A percentile compares a stretch with the other conserved stretches of the same genome.
These are phyloP conservation scores for Spodoptera littoralis DNA, from an alignment of 2,888 invertebrate genomes.

Conservation along the genomic window DNA sequence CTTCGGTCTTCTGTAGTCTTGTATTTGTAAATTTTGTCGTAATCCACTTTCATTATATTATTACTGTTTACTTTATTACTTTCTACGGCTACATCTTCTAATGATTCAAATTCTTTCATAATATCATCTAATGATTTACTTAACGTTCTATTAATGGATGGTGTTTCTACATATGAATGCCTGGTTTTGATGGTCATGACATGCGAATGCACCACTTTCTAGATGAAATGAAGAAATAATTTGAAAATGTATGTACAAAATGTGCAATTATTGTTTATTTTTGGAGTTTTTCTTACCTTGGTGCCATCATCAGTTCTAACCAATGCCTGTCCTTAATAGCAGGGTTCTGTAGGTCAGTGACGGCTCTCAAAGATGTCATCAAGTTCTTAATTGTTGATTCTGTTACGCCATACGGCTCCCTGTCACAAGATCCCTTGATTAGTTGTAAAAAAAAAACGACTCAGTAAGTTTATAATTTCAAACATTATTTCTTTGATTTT, in stretches of 20 bases:
- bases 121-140: constrained; percentile 70
- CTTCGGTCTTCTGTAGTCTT: constrained; percentile 77
- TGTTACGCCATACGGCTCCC: constrained; percentile 94
- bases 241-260: constrained; percentile 32
- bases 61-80: constrained; percentile 15
- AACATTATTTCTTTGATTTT: too few relatives aligned
- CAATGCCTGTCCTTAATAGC: constrained; percentile 98
- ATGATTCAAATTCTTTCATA: constrained; percentile 74
- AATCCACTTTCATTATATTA: constrained; percentile 28
- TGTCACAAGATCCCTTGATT: constrained; percentile 39
- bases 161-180: constrained; percentile 56
- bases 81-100: constrained; percentile 65
- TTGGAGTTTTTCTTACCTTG: constrained; percentile 86
- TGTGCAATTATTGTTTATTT: not conserved
- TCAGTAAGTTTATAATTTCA: too few relatives aligned
- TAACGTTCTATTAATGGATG: constrained; percentile 53
- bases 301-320: constrained; percentile 97
- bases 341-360: constrained; percentile 97
- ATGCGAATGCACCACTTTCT: constrained; percentile 73
- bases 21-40: constrained; percentile 64
- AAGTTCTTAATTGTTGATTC: constrained; percentile 96
- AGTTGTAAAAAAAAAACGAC: too few relatives aligned
- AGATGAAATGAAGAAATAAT: constrained; percentile 65
- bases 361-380: constrained; percentile 96
- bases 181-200: constrained; percentile 70